phyloP scores from a whole-genome alignment of 2,797 vertebrate genomes.

The Fratercula arctica region DNA sequence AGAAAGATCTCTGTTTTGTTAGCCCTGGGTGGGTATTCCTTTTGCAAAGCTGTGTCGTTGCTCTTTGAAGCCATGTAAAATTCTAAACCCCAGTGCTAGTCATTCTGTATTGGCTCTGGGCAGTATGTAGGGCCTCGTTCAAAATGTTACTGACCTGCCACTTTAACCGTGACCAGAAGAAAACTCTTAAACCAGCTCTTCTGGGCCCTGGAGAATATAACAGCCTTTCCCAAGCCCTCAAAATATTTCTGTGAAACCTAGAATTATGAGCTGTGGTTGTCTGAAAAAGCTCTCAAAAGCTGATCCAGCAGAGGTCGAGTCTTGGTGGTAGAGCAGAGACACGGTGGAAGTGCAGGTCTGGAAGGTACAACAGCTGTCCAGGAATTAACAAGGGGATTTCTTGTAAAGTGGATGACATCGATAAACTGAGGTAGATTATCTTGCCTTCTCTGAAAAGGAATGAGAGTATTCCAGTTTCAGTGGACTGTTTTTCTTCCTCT shows the following conservation, averaged over 20 bases:
- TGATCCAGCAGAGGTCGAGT: background rate
- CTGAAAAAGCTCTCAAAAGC: background rate
- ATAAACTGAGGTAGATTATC: slow-evolving; percentile 26
- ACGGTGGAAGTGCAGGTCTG: background rate
- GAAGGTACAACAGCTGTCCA: background rate
- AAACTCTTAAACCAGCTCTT: background rate
- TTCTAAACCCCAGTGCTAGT: background rate
- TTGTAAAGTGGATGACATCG: background rate
- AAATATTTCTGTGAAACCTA: background rate
- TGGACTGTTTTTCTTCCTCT: slow-evolving; percentile 29
- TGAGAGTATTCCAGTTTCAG: slow-evolving; percentile 28
- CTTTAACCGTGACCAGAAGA: background rate
- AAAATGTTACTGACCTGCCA: background rate
- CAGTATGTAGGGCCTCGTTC: background rate
- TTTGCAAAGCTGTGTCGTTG: background rate
- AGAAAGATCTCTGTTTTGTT: background rate
- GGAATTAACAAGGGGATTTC: slow-evolving; percentile 7
- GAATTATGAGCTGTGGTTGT: background rate
- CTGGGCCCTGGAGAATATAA: background rate
- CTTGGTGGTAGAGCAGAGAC: background rate
- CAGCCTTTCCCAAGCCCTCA: background rate
- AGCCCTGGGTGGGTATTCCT: background rate
- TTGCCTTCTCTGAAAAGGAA: slow-evolving; percentile 22
- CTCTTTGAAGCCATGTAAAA: background rate
- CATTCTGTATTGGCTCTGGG: background rate